Conservation (phyloP, 2,888 invertebrate species). For the Syrphus vitripennis region DNA sequence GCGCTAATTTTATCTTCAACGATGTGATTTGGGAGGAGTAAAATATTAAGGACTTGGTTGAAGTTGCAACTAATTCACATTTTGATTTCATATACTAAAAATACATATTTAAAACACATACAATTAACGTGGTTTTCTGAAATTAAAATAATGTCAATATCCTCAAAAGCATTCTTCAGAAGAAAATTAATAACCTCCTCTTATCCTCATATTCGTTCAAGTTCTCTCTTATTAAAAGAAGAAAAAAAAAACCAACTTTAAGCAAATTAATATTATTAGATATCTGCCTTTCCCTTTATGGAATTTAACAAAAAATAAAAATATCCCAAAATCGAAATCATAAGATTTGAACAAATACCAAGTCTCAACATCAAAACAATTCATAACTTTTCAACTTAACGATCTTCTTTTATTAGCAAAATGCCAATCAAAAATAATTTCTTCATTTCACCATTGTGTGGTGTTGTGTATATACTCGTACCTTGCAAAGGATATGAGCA, state of each 20-base stretch:
- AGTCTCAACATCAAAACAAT: slow-evolving; percentile 70
- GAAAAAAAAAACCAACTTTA: not conserved
- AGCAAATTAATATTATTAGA: slow-evolving; percentile 23
- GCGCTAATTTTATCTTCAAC: too few relatives aligned
- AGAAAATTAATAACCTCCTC: not conserved
- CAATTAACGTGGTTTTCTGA: too few relatives aligned
- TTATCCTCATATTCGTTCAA: not conserved
- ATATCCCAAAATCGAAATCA: slow-evolving; percentile 3
- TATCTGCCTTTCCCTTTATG: not conserved
- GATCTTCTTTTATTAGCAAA: slow-evolving; percentile 70
- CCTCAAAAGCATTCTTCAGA: not conserved
- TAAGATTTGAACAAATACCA: slow-evolving; percentile 58
- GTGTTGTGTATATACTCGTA: not conserved
- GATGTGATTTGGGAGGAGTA: too few relatives aligned
- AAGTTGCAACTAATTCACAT: too few relatives aligned
- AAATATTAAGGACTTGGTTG: too few relatives aligned
- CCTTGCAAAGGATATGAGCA: slow-evolving; percentile 27
- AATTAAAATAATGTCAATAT: too few relatives aligned
- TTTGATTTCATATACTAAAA: too few relatives aligned
- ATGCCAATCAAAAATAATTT: slow-evolving; percentile 72
- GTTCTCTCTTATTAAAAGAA: not conserved
- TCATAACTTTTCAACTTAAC: slow-evolving; percentile 71
- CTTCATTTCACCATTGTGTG: slow-evolving; percentile 56
- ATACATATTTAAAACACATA: too few relatives aligned
- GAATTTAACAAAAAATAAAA: not conserved